Base-by-base conservation (phyloP, 92 coral and sea anemone species). In the Umimayanthus chanpuru region DNA sequence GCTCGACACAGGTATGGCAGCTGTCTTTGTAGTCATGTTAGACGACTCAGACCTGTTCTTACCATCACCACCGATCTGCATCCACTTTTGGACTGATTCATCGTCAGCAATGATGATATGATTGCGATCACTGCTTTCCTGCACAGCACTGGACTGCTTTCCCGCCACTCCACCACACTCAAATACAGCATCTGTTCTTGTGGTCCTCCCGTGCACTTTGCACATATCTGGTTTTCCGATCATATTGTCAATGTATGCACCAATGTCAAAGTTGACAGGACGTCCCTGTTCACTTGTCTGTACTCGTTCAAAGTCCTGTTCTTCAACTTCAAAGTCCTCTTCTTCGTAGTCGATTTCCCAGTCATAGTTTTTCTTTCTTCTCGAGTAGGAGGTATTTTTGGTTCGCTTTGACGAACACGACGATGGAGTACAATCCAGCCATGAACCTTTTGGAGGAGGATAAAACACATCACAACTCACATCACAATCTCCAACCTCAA, bases 221-320 rank as follows among this genome's bases (percentile, higher is more conserved):
- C 20, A 4, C 55, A 4, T 20, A 38, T 6, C 78, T 6, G 78
- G 58, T 47, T 79, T 71, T 44, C 65, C 29, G 30, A 86, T 79
- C 58, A 80, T 39, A 66, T 75, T 79, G 23, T 86, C 81, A 73
- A 90, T 90, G 79, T 86, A 86, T 36, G 77, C 30, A 39, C 92
- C 92, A 86, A 90, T 86, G 75, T 88, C 86, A 64, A 90, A 85
- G 40, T 5, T n/a, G 21, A 70, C 47, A 44, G 50, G 28, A 80
- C 44, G 36, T 9, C 43, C 47, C 23, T 80, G 18, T 39, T 44
- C 4, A 65, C 41, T 56, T 56, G 29, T 9, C 29, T 44, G 61
- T n/a, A 3, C 65, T 53, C 8, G 66, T 41, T 30, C 79, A 36
- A 16, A 18, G 38, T 30, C 30, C 23, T 16, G 29, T 71, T 47